Percentiles rank a stretch among this genome's conserved stretches.
Conservation (phyloP, 2,797 vertebrate genomes). For the Pteronotus mesoamericanus region DNA sequence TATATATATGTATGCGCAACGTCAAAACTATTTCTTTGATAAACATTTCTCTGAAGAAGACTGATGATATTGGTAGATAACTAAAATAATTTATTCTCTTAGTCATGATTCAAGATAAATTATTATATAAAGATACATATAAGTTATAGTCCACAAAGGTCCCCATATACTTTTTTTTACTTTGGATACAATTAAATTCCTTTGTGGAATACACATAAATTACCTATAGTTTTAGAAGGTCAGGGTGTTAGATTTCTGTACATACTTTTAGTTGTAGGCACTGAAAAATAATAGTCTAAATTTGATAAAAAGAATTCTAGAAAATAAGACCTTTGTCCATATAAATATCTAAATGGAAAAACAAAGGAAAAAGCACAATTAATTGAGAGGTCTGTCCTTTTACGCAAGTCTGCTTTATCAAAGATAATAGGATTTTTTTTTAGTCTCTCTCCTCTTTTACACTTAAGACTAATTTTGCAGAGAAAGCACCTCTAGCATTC, state of each 20-base stretch:
- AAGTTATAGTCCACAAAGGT: background rate
- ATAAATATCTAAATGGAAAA: background rate
- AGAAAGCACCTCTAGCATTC: background rate
- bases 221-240: background rate
- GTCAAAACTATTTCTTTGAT: background rate
- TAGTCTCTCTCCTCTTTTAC: background rate
- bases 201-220: background rate
- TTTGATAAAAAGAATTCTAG: background rate
- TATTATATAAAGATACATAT: background rate
- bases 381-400: background rate
- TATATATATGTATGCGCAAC: background rate
- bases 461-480: background rate
- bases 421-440: background rate
- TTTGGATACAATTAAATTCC: slow-evolving; percentile 11
- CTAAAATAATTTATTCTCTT: background rate
- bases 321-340: background rate
- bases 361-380: background rate
- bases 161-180: background rate
- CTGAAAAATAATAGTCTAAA: background rate
- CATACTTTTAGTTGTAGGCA: background rate
- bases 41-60: slow-evolving; percentile 1
- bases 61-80: background rate
- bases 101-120: background rate
- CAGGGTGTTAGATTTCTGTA: background rate
- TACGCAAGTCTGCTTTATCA: background rate